Conservation (phyloP, 2,113 vertebrate species). For the Phalacrocorax brasilianus region DNA sequence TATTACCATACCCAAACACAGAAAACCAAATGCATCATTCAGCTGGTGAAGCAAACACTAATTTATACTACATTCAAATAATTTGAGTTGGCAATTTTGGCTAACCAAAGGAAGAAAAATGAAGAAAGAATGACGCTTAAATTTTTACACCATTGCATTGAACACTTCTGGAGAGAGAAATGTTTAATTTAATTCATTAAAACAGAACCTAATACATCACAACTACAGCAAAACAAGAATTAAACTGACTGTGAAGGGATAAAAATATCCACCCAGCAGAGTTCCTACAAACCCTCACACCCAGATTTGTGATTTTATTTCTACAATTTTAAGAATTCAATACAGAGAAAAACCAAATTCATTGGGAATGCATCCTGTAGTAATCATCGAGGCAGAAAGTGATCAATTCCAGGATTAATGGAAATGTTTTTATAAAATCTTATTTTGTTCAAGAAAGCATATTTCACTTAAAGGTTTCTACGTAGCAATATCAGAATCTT, state of each 20-base stretch:
- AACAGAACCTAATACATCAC: fast-evolving
- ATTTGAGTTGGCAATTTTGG: neutral
- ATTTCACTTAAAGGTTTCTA: neutral
- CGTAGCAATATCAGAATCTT: neutral
- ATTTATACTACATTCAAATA: neutral
- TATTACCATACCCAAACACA: neutral
- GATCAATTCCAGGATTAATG: neutral
- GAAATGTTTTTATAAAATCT: neutral
- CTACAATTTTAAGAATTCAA: neutral
- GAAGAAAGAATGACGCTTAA: neutral
- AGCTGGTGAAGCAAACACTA: neutral
- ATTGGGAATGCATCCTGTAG: neutral
- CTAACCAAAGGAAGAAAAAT: neutral
- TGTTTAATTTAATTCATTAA: neutral
- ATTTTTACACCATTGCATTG: neutral
- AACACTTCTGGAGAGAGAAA: neutral
- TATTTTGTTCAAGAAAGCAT: neutral
- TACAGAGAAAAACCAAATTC: neutral
- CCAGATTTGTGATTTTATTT: neutral
- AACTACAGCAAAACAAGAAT: neutral
- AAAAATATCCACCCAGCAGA: neutral
- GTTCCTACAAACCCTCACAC: neutral
- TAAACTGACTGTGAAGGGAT: neutral
- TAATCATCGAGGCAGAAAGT: neutral
- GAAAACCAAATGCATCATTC: neutral